These are phyloP conservation scores for Lucilia cuprina DNA, from an alignment of 1,140 invertebrate species.

Conservation along the genomic window DNA sequence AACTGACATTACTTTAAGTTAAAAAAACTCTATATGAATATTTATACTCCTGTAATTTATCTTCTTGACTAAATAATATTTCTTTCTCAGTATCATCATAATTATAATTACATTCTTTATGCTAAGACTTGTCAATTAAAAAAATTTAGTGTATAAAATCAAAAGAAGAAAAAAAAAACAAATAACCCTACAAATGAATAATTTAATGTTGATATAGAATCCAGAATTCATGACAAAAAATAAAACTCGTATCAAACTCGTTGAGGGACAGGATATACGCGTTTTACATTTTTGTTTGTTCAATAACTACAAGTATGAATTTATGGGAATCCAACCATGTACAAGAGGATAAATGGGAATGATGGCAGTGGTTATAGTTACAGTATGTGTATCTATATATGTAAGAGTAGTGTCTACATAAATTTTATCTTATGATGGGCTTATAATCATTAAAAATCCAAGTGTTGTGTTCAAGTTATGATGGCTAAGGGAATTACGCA, in stretches of 20 bases:
- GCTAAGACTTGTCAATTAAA: not conserved
- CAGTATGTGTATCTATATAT: not conserved
- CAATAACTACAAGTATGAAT: not conserved
- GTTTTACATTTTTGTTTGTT: slow-evolving; percentile 8
- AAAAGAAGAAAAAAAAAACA: not conserved
- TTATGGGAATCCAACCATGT: not conserved
- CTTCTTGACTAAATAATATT: not conserved
- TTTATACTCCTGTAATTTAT: not conserved
- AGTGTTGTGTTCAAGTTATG: slow-evolving; percentile 27
- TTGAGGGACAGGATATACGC: slow-evolving; percentile 23
- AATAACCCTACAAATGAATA: not conserved
- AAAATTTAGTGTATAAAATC: not conserved
- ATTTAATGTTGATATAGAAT: slow-evolving; percentile 9
- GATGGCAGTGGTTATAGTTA: not conserved
- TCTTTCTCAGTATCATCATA: not conserved
- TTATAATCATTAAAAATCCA: slow-evolving; percentile 20
- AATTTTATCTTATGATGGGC: slow-evolving; percentile 11
- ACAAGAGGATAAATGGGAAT: not conserved
- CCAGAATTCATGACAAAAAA: not conserved
- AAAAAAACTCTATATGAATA: too few relatives aligned
- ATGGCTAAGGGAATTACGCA: slow-evolving; percentile 28
- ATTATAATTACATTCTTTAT: not conserved
- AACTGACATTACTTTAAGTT: too few relatives aligned
- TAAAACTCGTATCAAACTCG: not conserved
- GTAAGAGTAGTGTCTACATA: not conserved